These are phyloP conservation scores for Harmothoe impar DNA, from an alignment of 2,888 invertebrate species.

Conservation along the genomic window DNA sequence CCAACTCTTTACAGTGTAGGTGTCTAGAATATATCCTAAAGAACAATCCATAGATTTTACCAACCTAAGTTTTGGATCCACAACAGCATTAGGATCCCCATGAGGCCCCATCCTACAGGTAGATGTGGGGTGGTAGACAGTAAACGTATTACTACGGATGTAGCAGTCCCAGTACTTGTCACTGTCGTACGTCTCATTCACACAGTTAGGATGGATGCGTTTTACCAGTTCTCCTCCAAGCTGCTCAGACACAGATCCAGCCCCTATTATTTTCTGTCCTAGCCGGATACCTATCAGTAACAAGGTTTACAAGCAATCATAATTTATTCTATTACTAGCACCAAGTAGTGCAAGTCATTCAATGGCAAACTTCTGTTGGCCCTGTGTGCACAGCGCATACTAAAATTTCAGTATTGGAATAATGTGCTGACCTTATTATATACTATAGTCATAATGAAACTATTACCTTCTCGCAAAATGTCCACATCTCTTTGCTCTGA, in stretches of 20 bases:
- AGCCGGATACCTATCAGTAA: neutral
- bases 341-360: too few species aligned
- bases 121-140: neutral
- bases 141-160: conserved; percentile 1
- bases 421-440: neutral
- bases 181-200: conserved; percentile 2
- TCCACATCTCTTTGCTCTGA: neutral
- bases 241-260: neutral
- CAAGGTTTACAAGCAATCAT: too few species aligned
- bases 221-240: neutral
- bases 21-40: too few species aligned
- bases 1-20: too few species aligned
- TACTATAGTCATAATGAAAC: too few species aligned
- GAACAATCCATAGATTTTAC: too few species aligned
- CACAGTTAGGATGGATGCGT: neutral
- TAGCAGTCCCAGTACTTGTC: conserved; percentile 40
- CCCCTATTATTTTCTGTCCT: neutral
- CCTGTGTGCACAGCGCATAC: neutral
- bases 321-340: too few species aligned
- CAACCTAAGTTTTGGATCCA: neutral
- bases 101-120: conserved; percentile 28
- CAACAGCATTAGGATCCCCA: neutral
- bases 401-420: neutral
- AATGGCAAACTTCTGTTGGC: neutral
- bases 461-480: neutral